Conservation (phyloP, 2,888 invertebrate species). For the Margaritifera margaritifera region DNA sequence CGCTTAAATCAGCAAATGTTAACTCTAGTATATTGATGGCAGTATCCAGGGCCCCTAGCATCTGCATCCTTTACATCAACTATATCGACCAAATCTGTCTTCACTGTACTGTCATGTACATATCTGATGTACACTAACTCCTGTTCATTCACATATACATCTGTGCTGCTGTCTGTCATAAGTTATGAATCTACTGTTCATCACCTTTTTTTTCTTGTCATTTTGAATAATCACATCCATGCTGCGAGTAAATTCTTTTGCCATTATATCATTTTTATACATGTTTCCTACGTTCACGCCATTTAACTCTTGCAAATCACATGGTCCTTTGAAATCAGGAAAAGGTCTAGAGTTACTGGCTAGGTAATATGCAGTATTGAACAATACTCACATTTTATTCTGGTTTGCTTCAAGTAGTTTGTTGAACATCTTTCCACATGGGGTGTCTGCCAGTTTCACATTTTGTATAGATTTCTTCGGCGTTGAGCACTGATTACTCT, state of each 20-base stretch:
- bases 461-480: background rate
- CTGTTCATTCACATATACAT: constrained; percentile 4
- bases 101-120: too few species aligned
- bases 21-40: background rate
- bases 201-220: background rate
- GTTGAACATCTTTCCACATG: background rate
- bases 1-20: background rate
- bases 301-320: constrained; percentile 3
- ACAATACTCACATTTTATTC: constrained; percentile 2
- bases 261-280: background rate
- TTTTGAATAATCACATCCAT: background rate
- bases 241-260: background rate
- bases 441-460: background rate
- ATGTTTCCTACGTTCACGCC: background rate
- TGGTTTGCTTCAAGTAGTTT: background rate
- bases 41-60: background rate
- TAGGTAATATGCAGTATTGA: constrained; percentile 1
- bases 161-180: constrained; percentile 1
- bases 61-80: background rate
- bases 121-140: constrained; percentile 7
- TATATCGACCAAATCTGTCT: background rate
- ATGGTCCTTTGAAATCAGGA: constrained; percentile 2
- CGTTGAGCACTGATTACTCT: too few species aligned
- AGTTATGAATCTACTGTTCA: background rate
- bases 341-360: background rate